Evolutionary conservation across 1,140 invertebrate genomes (phyloP).

Genomic region (Bombus consobrinus): DNA sequence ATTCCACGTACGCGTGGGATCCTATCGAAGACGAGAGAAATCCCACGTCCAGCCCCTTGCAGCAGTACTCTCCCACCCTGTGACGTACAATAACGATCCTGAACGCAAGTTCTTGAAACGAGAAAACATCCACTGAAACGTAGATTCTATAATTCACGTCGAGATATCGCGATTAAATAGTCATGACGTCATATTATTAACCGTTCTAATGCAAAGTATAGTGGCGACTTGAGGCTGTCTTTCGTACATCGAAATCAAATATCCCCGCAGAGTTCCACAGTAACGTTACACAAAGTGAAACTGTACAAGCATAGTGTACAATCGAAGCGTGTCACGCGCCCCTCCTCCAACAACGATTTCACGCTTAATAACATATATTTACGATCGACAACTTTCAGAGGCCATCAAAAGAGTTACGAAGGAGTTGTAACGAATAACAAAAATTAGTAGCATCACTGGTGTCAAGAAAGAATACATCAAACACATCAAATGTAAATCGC

Average conservation of each 20-base stretch:
- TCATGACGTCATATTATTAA: not conserved
- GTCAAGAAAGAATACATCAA: not conserved
- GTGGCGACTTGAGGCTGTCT: not conserved
- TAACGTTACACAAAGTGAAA: not conserved
- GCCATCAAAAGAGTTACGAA: not conserved
- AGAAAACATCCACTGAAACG: not conserved
- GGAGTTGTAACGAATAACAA: not conserved
- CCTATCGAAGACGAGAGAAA: conserved; percentile 39
- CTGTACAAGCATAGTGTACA: not conserved
- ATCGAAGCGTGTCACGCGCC: not conserved
- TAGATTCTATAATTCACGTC: not conserved
- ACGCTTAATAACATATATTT: not conserved
- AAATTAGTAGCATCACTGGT: not conserved
- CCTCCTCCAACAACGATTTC: not conserved
- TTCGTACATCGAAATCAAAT: not conserved
- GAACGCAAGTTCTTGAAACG: conserved; percentile 8
- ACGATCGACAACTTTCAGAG: not conserved
- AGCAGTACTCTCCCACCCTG: conserved; percentile 30
- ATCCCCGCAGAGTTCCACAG: not conserved
- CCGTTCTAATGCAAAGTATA: not conserved
- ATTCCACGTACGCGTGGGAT: conserved; percentile 28
- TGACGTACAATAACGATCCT: conserved; percentile 14
- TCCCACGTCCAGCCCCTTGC: not conserved
- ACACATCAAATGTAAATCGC: not conserved
- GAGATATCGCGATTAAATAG: not conserved